Evolutionary conservation across 2,113 vertebrate genomes (phyloP), one percentile per base, ranked within the genome.

Genomic region (Brachypodius melanocephalos): DNA sequence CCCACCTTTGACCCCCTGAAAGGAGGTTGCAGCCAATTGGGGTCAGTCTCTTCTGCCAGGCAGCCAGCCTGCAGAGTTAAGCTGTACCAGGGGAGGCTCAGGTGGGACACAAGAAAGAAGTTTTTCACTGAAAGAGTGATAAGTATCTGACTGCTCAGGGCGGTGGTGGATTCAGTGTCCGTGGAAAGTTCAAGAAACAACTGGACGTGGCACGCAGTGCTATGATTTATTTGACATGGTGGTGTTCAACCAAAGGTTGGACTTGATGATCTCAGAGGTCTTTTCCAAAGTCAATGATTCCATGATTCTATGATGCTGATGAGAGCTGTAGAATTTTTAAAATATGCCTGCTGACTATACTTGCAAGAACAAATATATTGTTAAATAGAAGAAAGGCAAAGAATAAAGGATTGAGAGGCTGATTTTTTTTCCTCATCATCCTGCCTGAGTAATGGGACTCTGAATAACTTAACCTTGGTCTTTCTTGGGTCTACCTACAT

Each of bases 131-230:
- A 43, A 58, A 28, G 11, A 7, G 5, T 36, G 12, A 2, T 38
- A 22, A 36, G 4, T 12, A 5, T 58, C 42, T 24, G 9, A 32
- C 32, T 66, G 22, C 32, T 6, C 10, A 51, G 51, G 15, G 12
- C 32, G 17, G 5, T 38, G 9, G 26, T 49, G 14, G 8, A 32
- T 49, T 58, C 43, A 57, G 4, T 3, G 3, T 55, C 12, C 21
- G 32, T 43, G 26, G 32, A n/a, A 58, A 38, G 22, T 38, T 58
- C 31, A 80, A 66, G 17, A 43, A 80, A 79, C 5, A 20, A 16
- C 10, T 10, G 36, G 12, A 43, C 0, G 0, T 36, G 17, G 14
- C 36, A 57, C 3, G 5, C 11, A 5, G 36, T 43, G 5, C 25
- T 42, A 9, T 57, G 36, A 31, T 79, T 71, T 43, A 72, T 10